Evolutionary conservation across 2,113 vertebrate genomes (phyloP), one percentile per base, ranked within the genome.

Genomic region (Embiotoca jacksoni): DNA sequence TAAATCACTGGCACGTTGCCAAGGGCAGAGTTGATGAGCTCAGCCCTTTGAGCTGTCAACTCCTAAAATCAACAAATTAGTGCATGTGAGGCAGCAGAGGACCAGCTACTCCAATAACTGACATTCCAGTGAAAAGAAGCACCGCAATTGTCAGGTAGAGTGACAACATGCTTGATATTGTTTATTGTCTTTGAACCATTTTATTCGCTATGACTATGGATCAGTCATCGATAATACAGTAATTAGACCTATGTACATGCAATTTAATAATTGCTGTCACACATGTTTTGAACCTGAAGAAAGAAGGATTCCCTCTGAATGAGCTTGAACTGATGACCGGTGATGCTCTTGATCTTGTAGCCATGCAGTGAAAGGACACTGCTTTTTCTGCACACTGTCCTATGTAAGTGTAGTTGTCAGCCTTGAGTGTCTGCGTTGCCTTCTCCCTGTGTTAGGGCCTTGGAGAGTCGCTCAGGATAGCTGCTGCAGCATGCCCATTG

Each of bases 21-120:
- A 92, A 68, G 53, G 81, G 89, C 62, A 35, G 86, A 87, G 81
- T 71, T 85, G 91, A 91, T 44, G 88, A 89, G 87, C 89, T 87
- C 78, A 87, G 81, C 72, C 71, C 90, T 89, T 88, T 89, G 87
- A 91, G 82, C 84, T 85, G 88, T 91, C 87, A 90, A 68, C 85
- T 79, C 86, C 78, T 86, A 92, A 92, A 93, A 90, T 81, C 87
- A 93, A 91, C 87, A 93, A 90, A 93, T 92, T 84, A 91, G 88
- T 83, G 72, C 84, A 66, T 86, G 73, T 56, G 83, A 72, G 58
- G 62, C 77, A 75, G 89, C 78, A 33, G 60, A 75, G 80, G 75
- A 37, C 39, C 68, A 2, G 47, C 50, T 41, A 76, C 72, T 78
- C 54, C 66, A 83, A 90, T 78, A 63, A 73, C 79, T 82, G 57